A percentile compares a stretch with the other conserved stretches of the same genome.
These are phyloP conservation scores for Tetramorium alpestre DNA, from an alignment of 1,140 invertebrate genomes.

Conservation along the genomic window DNA sequence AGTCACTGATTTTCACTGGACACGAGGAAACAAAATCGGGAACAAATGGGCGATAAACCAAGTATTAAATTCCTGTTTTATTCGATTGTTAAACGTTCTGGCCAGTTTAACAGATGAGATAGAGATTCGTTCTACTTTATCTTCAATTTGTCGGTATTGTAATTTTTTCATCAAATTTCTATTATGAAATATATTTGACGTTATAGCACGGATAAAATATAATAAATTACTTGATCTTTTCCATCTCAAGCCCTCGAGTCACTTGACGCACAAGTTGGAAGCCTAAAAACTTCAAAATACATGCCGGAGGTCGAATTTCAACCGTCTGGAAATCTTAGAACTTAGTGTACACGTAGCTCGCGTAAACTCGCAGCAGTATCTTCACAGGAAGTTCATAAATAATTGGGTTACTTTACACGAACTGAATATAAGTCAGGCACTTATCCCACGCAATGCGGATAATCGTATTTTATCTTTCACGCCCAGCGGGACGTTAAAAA, in stretches of 20 bases:
- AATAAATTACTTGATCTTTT: not conserved
- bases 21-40: not conserved
- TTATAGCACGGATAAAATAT: not conserved
- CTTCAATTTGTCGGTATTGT: not conserved
- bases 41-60: not conserved
- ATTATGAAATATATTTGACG: not conserved
- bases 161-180: not conserved
- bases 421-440: constrained; percentile 44
- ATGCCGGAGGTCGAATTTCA: not conserved
- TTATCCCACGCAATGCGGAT: constrained; percentile 35
- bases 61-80: constrained; percentile 15
- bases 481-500: constrained; percentile 37
- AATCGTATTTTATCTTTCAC: constrained; percentile 47
- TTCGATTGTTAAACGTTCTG: not conserved
- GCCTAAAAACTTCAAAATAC: constrained; percentile 6
- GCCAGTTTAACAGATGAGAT: not conserved
- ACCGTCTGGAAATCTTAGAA: constrained; percentile 17
- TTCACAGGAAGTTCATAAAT: constrained; percentile 44
- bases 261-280: not conserved
- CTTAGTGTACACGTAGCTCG: constrained; percentile 11
- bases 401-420: constrained; percentile 50
- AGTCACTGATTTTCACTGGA: not conserved
- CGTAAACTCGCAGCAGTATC: constrained; percentile 41
- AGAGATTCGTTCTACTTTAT: not conserved
- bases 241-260: not conserved